Evolutionary conservation across 1,140 invertebrate genomes (phyloP), one percentile per base, ranked within the genome.

Genomic region (Diabrotica undecimpunctata): DNA sequence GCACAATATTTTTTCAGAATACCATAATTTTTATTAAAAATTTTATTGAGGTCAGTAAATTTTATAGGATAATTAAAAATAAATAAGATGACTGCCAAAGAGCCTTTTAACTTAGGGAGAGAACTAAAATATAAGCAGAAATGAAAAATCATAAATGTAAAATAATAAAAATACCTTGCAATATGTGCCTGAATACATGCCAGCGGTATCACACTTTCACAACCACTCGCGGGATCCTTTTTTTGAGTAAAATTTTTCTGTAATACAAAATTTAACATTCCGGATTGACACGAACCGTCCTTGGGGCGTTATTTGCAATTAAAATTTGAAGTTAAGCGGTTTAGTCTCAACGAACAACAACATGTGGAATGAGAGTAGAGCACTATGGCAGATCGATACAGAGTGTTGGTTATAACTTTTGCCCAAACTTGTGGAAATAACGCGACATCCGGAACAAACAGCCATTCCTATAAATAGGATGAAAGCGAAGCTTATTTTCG

Each of bases 181-280:
- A 71, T 39, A 51, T 71, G 70, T 53, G 63, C 63, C 41, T 68
- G 64, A 13, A 68, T 54, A 61, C 70, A 71, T 7, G 70, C 70
- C 35, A 71, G 57, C 12, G 70, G 70, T 52, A 71, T 53, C 51
- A 53, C 59, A 7, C 65, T 62, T 10, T 62, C 38, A 51, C 67
- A n/a, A 62, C 25, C 54, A 36, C 46, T 64, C 51, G 54, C 63
- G 39, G n/a, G 14, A 61, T 71, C 70, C 25, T 54, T 64, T 56
- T 68, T 71, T 41, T 60, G 59, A 12, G 61, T 50, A 39, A 71
- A 68, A 58, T 66, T 71, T 46, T 68, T 71, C 25, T 68, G 70
- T 50, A 71, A 51, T 8, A 71, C 70, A 50, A 66, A 66, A 46
- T 68, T 71, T 12, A 68, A 66, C 70, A 71, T 71, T 14, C 52